A percentile compares a stretch with the other conserved stretches of the same genome.
Evolutionary conservation across 2,113 vertebrate genomes (phyloP).

Genomic region (Lontra canadensis): DNA sequence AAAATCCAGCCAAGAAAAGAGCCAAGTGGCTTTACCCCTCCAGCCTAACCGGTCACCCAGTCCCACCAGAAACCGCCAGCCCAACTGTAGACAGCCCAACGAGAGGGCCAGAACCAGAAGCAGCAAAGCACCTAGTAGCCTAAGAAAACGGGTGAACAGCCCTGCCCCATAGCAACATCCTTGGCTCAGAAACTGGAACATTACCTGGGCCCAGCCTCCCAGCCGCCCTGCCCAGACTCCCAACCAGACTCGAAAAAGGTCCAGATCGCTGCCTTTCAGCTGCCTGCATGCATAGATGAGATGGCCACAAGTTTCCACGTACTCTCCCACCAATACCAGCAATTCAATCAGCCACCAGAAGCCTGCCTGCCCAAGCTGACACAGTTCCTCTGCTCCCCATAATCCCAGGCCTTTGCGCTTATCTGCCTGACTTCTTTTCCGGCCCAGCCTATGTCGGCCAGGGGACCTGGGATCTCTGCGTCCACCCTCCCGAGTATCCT

Average conservation of each 20-base stretch:
- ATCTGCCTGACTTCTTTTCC: conserved; percentile 86
- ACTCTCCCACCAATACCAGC: conserved; percentile 88
- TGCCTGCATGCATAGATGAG: conserved; percentile 86
- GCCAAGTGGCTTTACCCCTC: conserved; percentile 48
- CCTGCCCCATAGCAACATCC: conserved; percentile 75
- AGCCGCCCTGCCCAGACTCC: conserved; percentile 78
- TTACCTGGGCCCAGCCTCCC: conserved; percentile 70
- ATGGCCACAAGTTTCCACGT: conserved; percentile 85
- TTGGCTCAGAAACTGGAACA: conserved; percentile 67
- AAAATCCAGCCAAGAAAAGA: conserved; percentile 63
- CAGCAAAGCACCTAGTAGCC: conserved; percentile 84
- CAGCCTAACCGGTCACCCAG: conserved; percentile 78
- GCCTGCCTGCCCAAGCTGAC: conserved; percentile 88
- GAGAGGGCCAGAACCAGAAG: conserved; percentile 82
- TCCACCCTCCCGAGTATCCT: conserved; percentile 67
- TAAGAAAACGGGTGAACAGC: conserved; percentile 79
- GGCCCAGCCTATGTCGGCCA: conserved; percentile 85
- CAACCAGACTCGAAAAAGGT: conserved; percentile 82
- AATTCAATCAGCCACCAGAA: conserved; percentile 90
- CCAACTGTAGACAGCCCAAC: conserved; percentile 79
- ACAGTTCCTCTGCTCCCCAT: conserved; percentile 85
- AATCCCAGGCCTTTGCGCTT: conserved; percentile 85
- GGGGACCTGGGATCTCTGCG: conserved; percentile 75
- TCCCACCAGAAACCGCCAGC: conserved; percentile 79
- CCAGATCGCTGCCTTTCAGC: conserved; percentile 83